A percentile compares a stretch with the other conserved stretches of the same genome.
Conservation (phyloP, 2,113 vertebrate species). For the Toxostoma redivivum region DNA sequence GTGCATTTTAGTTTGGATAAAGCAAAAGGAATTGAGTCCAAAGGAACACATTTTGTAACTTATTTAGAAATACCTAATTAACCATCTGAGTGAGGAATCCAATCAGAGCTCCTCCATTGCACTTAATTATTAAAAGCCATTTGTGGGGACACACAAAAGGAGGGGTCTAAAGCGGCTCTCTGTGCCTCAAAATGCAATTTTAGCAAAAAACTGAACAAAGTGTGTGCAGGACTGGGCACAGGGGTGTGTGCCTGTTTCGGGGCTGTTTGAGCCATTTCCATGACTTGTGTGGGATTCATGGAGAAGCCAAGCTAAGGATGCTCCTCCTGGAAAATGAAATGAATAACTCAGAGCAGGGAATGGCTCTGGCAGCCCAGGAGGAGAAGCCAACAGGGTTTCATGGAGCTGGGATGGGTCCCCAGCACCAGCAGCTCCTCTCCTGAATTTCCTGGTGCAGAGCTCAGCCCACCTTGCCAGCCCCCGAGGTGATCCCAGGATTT, state of each 20-base stretch:
- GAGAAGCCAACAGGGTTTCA: rapidly evolving
- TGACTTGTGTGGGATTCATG: rapidly evolving
- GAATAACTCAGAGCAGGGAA: rapidly evolving
- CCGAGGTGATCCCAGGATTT: neutral
- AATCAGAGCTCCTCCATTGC: slow-evolving; percentile 58
- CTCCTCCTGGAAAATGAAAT: neutral
- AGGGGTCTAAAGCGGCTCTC: neutral
- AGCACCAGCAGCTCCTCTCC: neutral
- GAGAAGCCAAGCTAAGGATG: neutral
- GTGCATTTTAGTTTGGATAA: slow-evolving; percentile 55
- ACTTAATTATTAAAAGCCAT: slow-evolving; percentile 67
- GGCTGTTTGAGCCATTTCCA: neutral
- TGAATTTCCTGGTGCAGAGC: neutral
- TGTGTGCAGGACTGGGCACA: neutral
- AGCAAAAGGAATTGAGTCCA: slow-evolving; percentile 39
- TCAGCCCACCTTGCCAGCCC: neutral
- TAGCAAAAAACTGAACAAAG: neutral
- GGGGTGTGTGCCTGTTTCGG: rapidly evolving
- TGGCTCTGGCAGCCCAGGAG: rapidly evolving
- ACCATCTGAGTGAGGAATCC: slow-evolving; percentile 67
- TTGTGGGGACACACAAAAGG: neutral
- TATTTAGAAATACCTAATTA: slow-evolving; percentile 74
- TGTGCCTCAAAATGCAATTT: neutral
- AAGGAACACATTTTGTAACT: slow-evolving; percentile 61
- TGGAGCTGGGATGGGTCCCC: neutral